A percentile compares a stretch with the other conserved stretches of the same genome.
These are phyloP conservation scores for Tenebrio molitor DNA, from an alignment of 1,140 invertebrate genomes.

Conservation along the genomic window DNA sequence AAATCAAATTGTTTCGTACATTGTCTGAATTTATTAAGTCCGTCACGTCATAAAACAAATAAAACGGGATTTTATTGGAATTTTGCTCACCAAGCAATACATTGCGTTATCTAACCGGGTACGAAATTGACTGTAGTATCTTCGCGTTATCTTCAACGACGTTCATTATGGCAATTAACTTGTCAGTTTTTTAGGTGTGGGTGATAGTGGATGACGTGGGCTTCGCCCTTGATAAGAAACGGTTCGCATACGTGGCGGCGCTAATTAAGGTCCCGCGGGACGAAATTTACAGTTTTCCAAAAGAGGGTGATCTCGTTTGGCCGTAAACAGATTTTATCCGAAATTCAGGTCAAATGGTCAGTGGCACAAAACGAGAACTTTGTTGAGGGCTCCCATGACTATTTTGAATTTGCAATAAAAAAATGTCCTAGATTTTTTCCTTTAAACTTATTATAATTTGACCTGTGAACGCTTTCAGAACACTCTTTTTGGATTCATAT, in stretches of 20 bases:
- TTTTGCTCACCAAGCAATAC: background rate
- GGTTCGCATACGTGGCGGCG: slow-evolving; percentile 6
- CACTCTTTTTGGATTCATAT: no score
- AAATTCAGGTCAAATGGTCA: no score
- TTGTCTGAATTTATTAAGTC: slow-evolving; percentile 13
- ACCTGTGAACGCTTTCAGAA: no score
- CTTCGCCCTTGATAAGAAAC: slow-evolving; percentile 1
- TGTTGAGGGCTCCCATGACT: no score
- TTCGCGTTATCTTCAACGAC: slow-evolving; percentile 27
- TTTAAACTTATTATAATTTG: no score
- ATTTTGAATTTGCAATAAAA: no score
- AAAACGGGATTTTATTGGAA: slow-evolving; percentile 21
- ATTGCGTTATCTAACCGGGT: background rate
- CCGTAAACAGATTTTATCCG: no score
- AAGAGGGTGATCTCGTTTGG: no score
- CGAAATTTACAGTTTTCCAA: background rate
- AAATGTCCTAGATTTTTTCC: no score
- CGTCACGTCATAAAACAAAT: background rate
- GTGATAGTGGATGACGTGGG: slow-evolving; percentile 12
- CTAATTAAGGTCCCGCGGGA: slow-evolving; percentile 3
- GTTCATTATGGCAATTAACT: slow-evolving; percentile 36
- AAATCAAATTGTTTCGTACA: slow-evolving; percentile 8
- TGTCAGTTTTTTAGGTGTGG: slow-evolving; percentile 38
- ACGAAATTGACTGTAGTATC: slow-evolving; percentile 39
- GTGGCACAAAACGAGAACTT: no score